Evolutionary conservation across 2,888 invertebrate genomes (phyloP).

Genomic region (Bellardia pandia): DNA sequence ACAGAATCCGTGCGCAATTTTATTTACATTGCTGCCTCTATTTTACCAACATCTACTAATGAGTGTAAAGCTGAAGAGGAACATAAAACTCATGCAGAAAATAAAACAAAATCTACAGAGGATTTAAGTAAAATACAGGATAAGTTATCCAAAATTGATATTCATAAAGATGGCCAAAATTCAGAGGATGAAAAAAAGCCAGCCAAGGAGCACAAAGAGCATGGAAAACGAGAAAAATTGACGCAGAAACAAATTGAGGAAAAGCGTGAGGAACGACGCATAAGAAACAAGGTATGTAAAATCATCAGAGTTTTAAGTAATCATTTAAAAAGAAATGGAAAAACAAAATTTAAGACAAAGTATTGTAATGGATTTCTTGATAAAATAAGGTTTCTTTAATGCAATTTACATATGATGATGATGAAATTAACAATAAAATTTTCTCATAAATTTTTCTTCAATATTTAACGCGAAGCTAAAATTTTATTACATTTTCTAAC

Average conservation of each 20-base stretch:
- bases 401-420: too few relatives aligned
- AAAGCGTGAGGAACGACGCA: slow-evolving; percentile 80
- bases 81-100: neutral
- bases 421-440: too few relatives aligned
- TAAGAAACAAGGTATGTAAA: slow-evolving; percentile 81
- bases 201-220: neutral
- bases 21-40: slow-evolving; percentile 76
- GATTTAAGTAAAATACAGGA: slow-evolving; percentile 51
- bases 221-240: slow-evolving; percentile 75
- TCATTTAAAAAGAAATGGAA: too few relatives aligned
- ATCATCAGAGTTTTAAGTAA: too few relatives aligned
- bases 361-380: too few relatives aligned
- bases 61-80: slow-evolving; percentile 36
- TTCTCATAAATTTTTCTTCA: too few relatives aligned
- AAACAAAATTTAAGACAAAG: too few relatives aligned
- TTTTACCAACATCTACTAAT: slow-evolving; percentile 35
- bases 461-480: too few relatives aligned
- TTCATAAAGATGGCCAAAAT: slow-evolving; percentile 10
- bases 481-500: too few relatives aligned
- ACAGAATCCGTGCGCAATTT: slow-evolving; percentile 77
- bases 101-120: slow-evolving; percentile 47
- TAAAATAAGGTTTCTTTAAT: too few relatives aligned
- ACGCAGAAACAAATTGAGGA: slow-evolving; percentile 71
- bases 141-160: slow-evolving; percentile 47
- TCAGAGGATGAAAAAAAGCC: slow-evolving; percentile 18